phyloP scores from a whole-genome alignment of 1,140 invertebrate genomes.

The Drosophila azteca region DNA sequence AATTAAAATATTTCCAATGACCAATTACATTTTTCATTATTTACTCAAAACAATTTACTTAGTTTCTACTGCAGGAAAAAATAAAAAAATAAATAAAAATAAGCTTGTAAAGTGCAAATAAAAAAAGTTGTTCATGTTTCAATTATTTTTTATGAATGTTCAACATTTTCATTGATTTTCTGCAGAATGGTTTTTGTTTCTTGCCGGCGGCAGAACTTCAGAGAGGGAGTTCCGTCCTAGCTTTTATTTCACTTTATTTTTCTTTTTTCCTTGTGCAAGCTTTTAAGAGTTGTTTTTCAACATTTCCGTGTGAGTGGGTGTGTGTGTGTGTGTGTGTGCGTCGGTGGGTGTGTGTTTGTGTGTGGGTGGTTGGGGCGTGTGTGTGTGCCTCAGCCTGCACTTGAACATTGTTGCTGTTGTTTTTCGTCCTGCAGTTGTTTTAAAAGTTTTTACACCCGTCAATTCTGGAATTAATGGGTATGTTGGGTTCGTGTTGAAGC shows the following conservation, averaged over 20 bases:
- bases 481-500: too few species aligned
- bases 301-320: conserved; percentile 5
- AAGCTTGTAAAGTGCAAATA: conserved; percentile 39
- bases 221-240: conserved; percentile 8
- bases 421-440: conserved; percentile 57
- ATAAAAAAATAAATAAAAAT: conserved; percentile 2
- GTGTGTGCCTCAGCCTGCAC: conserved; percentile 45
- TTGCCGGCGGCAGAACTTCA: not conserved
- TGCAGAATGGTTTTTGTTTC: conserved; percentile 26
- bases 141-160: conserved; percentile 41
- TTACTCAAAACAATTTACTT: conserved; percentile 22
- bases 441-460: conserved; percentile 39
- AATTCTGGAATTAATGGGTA: not conserved
- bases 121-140: conserved; percentile 26
- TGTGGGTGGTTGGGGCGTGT: not conserved
- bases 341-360: not conserved
- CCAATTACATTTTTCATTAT: conserved; percentile 38
- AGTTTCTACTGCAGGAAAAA: conserved; percentile 11
- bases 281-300: conserved; percentile 63
- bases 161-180: conserved; percentile 26
- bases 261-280: conserved; percentile 54
- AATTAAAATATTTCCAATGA: conserved; percentile 16
- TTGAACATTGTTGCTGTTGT: conserved; percentile 54
- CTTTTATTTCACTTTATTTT: conserved; percentile 21
- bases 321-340: not conserved